Conservation (phyloP, 2,888 invertebrate species). For the Oscheius onirici region DNA sequence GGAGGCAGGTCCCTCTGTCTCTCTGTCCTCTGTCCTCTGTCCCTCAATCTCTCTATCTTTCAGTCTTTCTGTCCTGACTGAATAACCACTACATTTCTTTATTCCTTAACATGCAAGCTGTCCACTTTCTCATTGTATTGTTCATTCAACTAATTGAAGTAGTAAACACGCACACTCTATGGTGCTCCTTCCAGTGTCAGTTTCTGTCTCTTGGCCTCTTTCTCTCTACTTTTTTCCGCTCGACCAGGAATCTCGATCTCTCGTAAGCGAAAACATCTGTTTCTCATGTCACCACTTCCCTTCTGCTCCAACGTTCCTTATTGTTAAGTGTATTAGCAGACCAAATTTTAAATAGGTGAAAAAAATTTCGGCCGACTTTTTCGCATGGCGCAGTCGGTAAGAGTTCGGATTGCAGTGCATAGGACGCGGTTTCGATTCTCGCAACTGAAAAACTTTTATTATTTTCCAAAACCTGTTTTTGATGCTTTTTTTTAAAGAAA, state of each 20-base stretch:
- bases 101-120: too few relatives aligned
- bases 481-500: background rate
- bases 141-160: background rate
- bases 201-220: background rate
- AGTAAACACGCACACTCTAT: too few relatives aligned
- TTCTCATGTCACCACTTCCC: background rate
- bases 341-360: too few relatives aligned
- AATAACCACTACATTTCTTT: too few relatives aligned
- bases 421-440: too few relatives aligned
- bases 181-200: conserved; percentile 1
- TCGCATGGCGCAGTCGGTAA: too few relatives aligned
- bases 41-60: too few relatives aligned
- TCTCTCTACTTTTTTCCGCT: background rate
- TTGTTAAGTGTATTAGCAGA: too few relatives aligned
- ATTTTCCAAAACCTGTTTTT: background rate
- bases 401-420: too few relatives aligned
- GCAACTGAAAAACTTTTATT: too few relatives aligned
- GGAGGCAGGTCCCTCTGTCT: background rate
- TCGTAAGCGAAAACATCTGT: background rate
- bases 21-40: background rate
- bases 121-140: background rate
- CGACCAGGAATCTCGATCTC: background rate
- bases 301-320: background rate
- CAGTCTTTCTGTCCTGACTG: too few relatives aligned
- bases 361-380: too few relatives aligned